A percentile compares a stretch with the other conserved stretches of the same genome.
Conservation (phyloP, 53 echinoderm and acorn worm species). For the Astropecten irregularis region DNA sequence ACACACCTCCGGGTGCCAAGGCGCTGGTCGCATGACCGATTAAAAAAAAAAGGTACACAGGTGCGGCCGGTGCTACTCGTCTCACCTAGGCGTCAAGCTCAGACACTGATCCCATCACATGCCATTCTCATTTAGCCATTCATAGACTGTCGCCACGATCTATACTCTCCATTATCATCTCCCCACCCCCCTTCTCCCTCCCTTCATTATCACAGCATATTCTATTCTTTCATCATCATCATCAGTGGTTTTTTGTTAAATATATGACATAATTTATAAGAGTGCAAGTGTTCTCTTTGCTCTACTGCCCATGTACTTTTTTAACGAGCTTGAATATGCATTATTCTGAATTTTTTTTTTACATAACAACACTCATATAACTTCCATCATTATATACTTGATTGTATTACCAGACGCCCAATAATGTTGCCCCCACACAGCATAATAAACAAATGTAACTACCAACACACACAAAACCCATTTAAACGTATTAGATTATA, state of each 20-base stretch:
- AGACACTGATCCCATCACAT: neutral
- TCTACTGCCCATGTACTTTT: slow-evolving; percentile 28
- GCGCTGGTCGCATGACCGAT: slow-evolving; percentile 13
- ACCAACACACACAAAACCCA: too few species aligned
- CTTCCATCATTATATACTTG: neutral
- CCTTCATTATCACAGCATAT: too few species aligned
- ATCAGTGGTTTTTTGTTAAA: too few species aligned
- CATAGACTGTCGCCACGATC: too few species aligned
- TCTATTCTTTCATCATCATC: too few species aligned
- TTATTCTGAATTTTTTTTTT: neutral
- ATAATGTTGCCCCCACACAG: too few species aligned
- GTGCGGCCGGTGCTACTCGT: neutral
- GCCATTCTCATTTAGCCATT: slow-evolving; percentile 2
- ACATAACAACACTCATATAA: neutral
- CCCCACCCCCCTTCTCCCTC: too few species aligned
- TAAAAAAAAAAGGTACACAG: slow-evolving; percentile 33
- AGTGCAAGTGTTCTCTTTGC: slow-evolving; percentile 20
- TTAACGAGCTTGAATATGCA: neutral
- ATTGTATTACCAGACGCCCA: neutral
- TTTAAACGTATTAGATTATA: too few species aligned
- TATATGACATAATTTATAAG: too few species aligned
- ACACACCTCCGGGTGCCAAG: neutral
- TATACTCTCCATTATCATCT: too few species aligned
- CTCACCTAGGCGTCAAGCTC: slow-evolving; percentile 6
- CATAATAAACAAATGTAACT: too few species aligned